Evolutionary conservation across 2,113 vertebrate species (phyloP), one percentile per base, ranked within the genome.

Genomic region (Charina bottae): DNA sequence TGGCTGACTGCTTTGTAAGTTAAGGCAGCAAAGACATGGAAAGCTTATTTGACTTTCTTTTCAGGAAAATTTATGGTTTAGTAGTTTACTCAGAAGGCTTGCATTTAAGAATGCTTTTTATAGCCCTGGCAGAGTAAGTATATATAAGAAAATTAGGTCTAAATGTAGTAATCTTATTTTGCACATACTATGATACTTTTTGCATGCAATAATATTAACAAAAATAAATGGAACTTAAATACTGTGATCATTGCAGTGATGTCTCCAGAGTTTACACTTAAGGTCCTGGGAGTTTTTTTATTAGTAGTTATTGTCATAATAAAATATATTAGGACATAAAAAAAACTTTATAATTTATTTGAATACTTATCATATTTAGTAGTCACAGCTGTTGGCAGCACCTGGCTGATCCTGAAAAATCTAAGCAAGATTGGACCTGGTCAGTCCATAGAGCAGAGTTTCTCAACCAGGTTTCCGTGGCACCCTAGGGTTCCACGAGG

Each of bases 31-130:
- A 1, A 83, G 83, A 89, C 83, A 85, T 87, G 85, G 93, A 94
- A 95, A 96, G 95, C 83, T 68, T 86, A 78, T 94, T 96, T 94
- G 33, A 83, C 90, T 7, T 59, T 90, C 72, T 87, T 85, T 83
- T 94, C 93, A 94, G 92, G 91, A 91, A 95, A 94, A 90, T 54
- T 91, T 72, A 58, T 94, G 92, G 68, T 88, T 19, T 93, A 93
- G 95, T 92, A 87, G 90, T 96, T 94, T 0, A 54, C 24, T 4
- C 87, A 62, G 42, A 92, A 83, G 21, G 17, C 37, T 78, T 21
- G 33, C 53, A 53, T 85, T 54, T 26, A 28, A 54, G 6, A 55
- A 54, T 28, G 46, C 24, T 28, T 28, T 93, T 54, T 64, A 89
- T 37, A 68, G 28, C 26, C 26, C 28, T 90, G 28, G 33, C 88